A percentile compares a stretch with the other conserved stretches of the same genome.
phyloP scores from a whole-genome alignment of 2,797 vertebrate species.

The Sparidentex hasta region DNA sequence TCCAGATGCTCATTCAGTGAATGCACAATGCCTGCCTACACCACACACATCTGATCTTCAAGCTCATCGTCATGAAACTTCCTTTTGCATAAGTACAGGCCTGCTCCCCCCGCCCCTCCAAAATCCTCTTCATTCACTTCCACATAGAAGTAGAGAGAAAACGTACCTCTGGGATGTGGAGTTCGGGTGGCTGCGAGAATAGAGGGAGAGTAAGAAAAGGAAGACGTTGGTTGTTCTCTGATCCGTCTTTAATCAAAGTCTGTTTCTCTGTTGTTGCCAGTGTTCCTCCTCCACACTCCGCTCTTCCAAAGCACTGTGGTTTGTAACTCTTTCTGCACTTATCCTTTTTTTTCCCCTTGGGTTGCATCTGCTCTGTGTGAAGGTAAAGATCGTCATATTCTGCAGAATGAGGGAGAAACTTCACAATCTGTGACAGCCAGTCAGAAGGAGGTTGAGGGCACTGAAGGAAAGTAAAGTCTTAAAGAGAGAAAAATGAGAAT shows the following conservation, averaged over 20 bases:
- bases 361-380: conserved; percentile 38
- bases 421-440: conserved; percentile 7
- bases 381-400: conserved; percentile 43
- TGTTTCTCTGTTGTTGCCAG: conserved; percentile 48
- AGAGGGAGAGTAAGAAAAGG: conserved; percentile 39
- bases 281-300: conserved; percentile 60
- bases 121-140: conserved; percentile 37
- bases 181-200: conserved; percentile 30
- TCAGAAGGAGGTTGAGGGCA: not conserved
- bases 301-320: conserved; percentile 48
- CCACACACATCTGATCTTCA: conserved; percentile 32
- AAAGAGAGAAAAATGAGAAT: conserved; percentile 22
- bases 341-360: conserved; percentile 1
- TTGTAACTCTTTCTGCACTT: conserved; percentile 50
- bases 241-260: conserved; percentile 71
- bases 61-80: conserved; percentile 48
- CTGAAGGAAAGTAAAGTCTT: not conserved
- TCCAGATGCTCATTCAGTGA: conserved; percentile 52
- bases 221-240: conserved; percentile 39
- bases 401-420: conserved; percentile 9
- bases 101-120: not conserved
- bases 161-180: conserved; percentile 16
- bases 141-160: conserved; percentile 9
- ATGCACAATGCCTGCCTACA: conserved; percentile 30
- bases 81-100: conserved; percentile 29